Conservation (phyloP, 2,113 vertebrate genomes). For the Oncorhynchus masou region DNA sequence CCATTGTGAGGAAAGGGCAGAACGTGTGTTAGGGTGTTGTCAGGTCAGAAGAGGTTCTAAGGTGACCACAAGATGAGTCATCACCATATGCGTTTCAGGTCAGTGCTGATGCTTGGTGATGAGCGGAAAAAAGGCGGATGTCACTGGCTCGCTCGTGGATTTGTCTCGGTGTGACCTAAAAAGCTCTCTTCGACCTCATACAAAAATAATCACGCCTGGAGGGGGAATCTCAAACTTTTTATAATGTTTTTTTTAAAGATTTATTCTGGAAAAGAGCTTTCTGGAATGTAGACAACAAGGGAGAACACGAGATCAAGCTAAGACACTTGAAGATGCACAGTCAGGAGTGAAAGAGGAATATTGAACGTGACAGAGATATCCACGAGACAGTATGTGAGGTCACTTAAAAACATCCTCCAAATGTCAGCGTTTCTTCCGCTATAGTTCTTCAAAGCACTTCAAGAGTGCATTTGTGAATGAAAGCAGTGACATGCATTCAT, state of each 20-base stretch:
- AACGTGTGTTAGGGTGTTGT: neutral
- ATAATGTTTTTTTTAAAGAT: slow-evolving; percentile 63
- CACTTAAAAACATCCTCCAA: slow-evolving; percentile 44
- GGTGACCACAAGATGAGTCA: slow-evolving; percentile 23
- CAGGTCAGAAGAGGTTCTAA: neutral
- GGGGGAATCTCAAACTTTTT: slow-evolving; percentile 58
- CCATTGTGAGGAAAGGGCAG: neutral
- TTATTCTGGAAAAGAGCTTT: slow-evolving; percentile 47
- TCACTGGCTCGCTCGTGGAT: slow-evolving; percentile 25
- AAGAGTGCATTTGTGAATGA: slow-evolving; percentile 16
- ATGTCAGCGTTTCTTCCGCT: slow-evolving; percentile 43
- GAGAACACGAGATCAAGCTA: neutral
- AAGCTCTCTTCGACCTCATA: slow-evolving; percentile 54
- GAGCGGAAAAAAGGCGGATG: slow-evolving; percentile 10
- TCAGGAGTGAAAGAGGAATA: slow-evolving; percentile 38
- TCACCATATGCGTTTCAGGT: slow-evolving; percentile 15
- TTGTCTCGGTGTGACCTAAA: slow-evolving; percentile 51
- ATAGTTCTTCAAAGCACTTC: slow-evolving; percentile 42
- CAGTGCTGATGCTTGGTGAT: slow-evolving; percentile 1
- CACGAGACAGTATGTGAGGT: slow-evolving; percentile 16
- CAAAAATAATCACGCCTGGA: slow-evolving; percentile 62
- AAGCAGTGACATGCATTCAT: neutral
- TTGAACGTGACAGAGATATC: slow-evolving; percentile 1
- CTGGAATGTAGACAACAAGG: neutral
- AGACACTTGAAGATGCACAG: slow-evolving; percentile 25